Evolutionary conservation across 2,888 invertebrate genomes (phyloP), one percentile per base, ranked within the genome.

Genomic region (Caenorhabditis imperialis): DNA sequence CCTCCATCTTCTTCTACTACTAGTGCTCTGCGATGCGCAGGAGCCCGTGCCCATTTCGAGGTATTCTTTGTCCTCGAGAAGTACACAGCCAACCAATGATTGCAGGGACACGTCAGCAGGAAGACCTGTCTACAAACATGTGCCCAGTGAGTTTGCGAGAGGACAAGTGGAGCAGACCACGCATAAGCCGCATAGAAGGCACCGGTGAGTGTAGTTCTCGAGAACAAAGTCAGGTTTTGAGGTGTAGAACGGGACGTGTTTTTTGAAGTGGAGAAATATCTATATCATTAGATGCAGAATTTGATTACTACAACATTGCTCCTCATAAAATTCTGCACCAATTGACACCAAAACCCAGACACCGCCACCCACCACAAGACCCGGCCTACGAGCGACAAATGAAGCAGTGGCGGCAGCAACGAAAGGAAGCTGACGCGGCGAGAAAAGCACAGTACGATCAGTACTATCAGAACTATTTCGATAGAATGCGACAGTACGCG

Each of bases 391-490:
- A 67, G 14, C 42, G 27, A 33, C 61, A 65, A 38, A 67, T 67
- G 54, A 62, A 61, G n/a, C 47, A 67, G 18, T 74, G 57, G 61
- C 37, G 51, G 40, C 42, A 54, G 38, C 74, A 74, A 27, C 18
- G 61, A 57, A 61, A 40, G 22, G 67, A 67, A 33, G 67, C 60
- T 4, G 67, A 74, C 18, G 48, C 35, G 38, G 50, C 35, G n/a
- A 42, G 67, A 14, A 61, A 74, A 18, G 55, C 45, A 16, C 60
- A 60, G 30, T 47, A 61, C 51, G 77, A 81, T 57, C 58, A 63
- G 27, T 78, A 77, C 44, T 81, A 81, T 55, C 72, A 77, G 40
- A 54, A 79, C n/a, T 81, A 81, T 55, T 79, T 81, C 47, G 75
- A 78, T 48, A 40, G 74, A 54, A 77, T 81, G 81, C 48, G 72